phyloP scores from a whole-genome alignment of 2,888 invertebrate genomes.

The Thecophora atra region DNA sequence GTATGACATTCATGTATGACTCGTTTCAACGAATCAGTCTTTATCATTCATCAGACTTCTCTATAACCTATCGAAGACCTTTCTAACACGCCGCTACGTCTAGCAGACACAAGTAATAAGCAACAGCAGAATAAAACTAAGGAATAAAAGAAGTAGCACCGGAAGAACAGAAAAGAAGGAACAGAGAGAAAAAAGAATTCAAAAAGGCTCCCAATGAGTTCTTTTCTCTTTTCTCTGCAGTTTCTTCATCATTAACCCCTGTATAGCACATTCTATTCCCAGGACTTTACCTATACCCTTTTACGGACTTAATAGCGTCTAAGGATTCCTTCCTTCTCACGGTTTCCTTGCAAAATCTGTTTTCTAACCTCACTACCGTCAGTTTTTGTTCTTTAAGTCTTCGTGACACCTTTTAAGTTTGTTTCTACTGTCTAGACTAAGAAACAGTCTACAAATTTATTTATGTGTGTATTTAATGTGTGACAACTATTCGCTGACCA shows the following conservation, averaged over 20 bases:
- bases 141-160: neutral
- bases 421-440: constrained; percentile 50
- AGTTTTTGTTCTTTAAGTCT: constrained; percentile 37
- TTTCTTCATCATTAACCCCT: constrained; percentile 9
- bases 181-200: neutral
- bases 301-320: no score
- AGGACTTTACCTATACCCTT: no score
- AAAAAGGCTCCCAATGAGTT: constrained; percentile 27
- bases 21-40: neutral
- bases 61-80: no score
- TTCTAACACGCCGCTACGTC: constrained; percentile 33
- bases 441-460: no score
- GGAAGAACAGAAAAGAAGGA: no score
- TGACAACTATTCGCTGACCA: no score
- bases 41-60: neutral
- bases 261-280: no score
- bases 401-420: constrained; percentile 46
- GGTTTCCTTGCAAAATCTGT: neutral
- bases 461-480: no score
- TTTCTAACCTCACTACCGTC: constrained; percentile 8
- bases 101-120: constrained; percentile 51
- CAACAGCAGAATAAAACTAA: neutral
- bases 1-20: neutral
- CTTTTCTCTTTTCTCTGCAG: constrained; percentile 10
- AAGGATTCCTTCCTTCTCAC: no score